These are phyloP conservation scores for Myocastor coypus DNA, from an alignment of 2,113 vertebrate genomes.

Conservation along the genomic window DNA sequence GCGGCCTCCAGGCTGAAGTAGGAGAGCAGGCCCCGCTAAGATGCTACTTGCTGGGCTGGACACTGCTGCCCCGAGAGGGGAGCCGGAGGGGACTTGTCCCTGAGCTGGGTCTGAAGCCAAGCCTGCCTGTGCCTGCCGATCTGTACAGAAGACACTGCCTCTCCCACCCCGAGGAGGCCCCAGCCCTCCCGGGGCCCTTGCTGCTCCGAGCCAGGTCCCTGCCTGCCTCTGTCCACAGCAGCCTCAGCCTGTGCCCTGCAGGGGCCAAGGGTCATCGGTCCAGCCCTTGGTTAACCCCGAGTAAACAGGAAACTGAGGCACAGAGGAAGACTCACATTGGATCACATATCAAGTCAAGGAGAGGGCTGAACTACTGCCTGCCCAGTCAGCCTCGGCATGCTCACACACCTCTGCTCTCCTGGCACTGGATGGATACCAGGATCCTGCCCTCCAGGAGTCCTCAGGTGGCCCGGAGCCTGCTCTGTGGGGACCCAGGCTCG, in stretches of 20 bases:
- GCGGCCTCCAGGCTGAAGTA: background rate
- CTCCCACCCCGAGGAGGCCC: background rate
- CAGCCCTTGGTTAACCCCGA: background rate
- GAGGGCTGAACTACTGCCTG: background rate
- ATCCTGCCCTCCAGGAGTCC: background rate
- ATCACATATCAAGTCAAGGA: background rate
- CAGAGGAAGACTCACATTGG: background rate
- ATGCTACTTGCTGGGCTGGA: rapidly evolving
- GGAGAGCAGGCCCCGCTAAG: background rate
- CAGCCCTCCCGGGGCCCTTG: background rate
- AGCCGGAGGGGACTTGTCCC: background rate
- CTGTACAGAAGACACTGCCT: background rate
- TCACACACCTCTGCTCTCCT: background rate
- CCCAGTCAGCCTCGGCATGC: background rate
- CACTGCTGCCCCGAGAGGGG: background rate
- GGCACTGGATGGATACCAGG: rapidly evolving
- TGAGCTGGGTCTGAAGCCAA: background rate
- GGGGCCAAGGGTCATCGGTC: background rate
- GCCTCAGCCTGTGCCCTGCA: rapidly evolving
- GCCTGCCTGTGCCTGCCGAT: background rate
- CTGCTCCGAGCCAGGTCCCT: background rate
- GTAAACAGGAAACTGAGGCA: background rate
- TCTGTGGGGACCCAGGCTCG: background rate
- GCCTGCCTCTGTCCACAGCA: background rate
- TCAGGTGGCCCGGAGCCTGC: background rate